Evolutionary conservation across 1,140 invertebrate genomes (phyloP).

Genomic region (Reticulitermes speratus): DNA sequence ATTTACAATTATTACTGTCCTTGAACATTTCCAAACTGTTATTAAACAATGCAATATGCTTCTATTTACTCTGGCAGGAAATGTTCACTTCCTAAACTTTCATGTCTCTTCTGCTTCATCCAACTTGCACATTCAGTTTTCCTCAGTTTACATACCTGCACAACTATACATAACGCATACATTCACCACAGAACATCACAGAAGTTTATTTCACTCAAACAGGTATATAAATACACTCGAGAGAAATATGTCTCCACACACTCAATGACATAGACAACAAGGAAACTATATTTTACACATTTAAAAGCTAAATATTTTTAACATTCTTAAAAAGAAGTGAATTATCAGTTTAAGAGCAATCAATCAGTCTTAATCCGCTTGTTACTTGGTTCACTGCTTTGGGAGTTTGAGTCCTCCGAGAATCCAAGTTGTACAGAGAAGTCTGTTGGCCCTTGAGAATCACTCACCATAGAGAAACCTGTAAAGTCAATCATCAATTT

Average conservation of each 20-base stretch:
- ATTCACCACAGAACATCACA: too few species aligned
- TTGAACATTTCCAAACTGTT: too few species aligned
- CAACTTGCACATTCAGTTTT: too few species aligned
- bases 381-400: conserved; percentile 74
- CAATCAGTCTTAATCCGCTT: conserved; percentile 76
- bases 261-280: not conserved
- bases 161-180: too few species aligned
- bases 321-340: not conserved
- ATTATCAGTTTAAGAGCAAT: not conserved
- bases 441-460: conserved; percentile 82
- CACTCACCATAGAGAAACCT: conserved; percentile 88
- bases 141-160: too few species aligned
- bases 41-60: too few species aligned
- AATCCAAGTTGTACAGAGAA: conserved; percentile 81
- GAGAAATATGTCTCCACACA: not conserved
- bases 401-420: conserved; percentile 86
- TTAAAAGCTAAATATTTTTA: not conserved
- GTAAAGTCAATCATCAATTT: conserved; percentile 35
- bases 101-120: too few species aligned
- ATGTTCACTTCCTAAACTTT: too few species aligned
- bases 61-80: too few species aligned
- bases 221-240: too few species aligned
- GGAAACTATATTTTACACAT: not conserved
- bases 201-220: too few species aligned
- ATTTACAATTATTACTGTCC: too few species aligned